Conservation (phyloP, 1,140 invertebrate genomes). For the Oncopodura yosiiana region DNA sequence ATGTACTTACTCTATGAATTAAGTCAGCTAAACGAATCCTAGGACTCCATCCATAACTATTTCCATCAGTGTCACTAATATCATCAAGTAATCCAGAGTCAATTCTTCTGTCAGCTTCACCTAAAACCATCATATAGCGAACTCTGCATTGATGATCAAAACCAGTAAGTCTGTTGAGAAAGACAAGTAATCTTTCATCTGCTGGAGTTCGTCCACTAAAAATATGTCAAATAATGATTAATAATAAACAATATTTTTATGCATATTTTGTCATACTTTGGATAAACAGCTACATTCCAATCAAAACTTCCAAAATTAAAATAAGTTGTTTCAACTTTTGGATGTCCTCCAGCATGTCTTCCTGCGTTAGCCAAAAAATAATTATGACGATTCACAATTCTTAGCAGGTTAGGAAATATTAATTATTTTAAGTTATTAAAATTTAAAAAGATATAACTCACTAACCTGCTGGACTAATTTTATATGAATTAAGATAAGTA, state of each 20-base stretch:
- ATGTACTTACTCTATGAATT: constrained; percentile 44
- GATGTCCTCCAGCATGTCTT: constrained; percentile 25
- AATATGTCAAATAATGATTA: no score
- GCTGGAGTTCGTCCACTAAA: constrained; percentile 43
- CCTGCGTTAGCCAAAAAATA: neutral
- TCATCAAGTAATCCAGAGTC: constrained; percentile 70
- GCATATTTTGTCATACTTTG: no score
- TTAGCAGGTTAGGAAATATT: no score
- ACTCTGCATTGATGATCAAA: constrained; percentile 72
- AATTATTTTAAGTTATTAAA: no score
- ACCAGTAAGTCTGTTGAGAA: constrained; percentile 63
- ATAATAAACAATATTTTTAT: constrained; percentile 9
- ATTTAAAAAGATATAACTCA: constrained; percentile 1
- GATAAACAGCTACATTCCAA: constrained; percentile 68
- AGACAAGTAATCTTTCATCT: constrained; percentile 50
- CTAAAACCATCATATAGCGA: constrained; percentile 51
- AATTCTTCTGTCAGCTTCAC: constrained; percentile 58
- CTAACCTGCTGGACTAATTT: constrained; percentile 10
- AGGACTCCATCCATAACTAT: constrained; percentile 62
- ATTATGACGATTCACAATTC: no score
- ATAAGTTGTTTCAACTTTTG: constrained; percentile 57
- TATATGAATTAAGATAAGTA: constrained; percentile 32
- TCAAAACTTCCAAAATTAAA: constrained; percentile 72
- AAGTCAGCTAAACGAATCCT: constrained; percentile 51
- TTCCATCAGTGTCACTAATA: constrained; percentile 61